Evolutionary conservation across 92 coral and sea anemone genomes (phyloP).

Genomic region (Parazoanthus swiftii): DNA sequence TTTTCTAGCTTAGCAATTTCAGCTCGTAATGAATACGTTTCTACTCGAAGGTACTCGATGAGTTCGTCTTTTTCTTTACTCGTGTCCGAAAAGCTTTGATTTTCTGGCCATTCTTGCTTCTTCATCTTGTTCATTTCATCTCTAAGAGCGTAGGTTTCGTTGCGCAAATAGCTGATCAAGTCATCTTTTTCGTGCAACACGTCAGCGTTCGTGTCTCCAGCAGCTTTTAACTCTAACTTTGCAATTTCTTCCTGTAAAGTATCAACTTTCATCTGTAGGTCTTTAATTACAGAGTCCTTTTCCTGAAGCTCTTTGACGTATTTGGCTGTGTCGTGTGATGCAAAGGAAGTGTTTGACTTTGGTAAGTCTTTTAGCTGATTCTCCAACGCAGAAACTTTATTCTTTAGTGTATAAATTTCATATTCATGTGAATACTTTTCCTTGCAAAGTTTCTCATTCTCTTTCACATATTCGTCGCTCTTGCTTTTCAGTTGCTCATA

Average conservation of each 20-base stretch:
- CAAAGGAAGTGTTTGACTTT: neutral
- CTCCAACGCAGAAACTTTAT: constrained; percentile 7
- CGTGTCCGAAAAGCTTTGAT: constrained; percentile 13
- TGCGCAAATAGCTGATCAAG: constrained; percentile 27
- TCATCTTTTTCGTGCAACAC: constrained; percentile 16
- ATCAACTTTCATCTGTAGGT: neutral
- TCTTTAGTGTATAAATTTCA: neutral
- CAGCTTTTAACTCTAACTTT: neutral
- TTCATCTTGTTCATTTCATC: constrained; percentile 26
- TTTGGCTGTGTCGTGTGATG: neutral
- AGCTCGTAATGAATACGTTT: constrained; percentile 30
- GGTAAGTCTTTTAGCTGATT: neutral
- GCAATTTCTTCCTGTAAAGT: constrained; percentile 1
- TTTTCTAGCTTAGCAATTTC: constrained; percentile 14
- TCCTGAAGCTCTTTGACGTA: constrained; percentile 21
- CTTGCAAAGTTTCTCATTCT: constrained; percentile 22
- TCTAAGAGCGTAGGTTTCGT: constrained; percentile 22
- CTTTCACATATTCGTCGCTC: constrained; percentile 19
- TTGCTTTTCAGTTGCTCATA: neutral
- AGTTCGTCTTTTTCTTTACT: constrained; percentile 39
- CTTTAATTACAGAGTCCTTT: constrained; percentile 17
- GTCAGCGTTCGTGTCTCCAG: neutral
- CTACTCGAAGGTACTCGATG: constrained; percentile 26
- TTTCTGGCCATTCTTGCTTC: neutral
- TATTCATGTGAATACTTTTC: constrained; percentile 6